Evolutionary conservation across 1,140 invertebrate species (phyloP).

Genomic region (Ceratosolen solmsi): DNA sequence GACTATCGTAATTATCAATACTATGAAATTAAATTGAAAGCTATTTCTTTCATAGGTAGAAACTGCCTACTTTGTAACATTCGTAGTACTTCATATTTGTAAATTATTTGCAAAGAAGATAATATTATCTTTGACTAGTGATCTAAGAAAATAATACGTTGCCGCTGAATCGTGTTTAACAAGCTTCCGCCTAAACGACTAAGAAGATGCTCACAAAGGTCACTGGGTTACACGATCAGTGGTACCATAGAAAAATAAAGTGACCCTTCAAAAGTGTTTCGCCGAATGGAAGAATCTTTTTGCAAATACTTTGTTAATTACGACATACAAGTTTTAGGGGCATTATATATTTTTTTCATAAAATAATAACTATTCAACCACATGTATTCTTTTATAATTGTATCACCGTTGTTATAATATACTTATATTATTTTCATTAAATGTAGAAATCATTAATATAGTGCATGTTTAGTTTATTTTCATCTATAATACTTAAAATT

Average conservation of each 20-base stretch:
- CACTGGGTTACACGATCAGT: slow-evolving; percentile 39
- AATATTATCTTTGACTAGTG: not conserved
- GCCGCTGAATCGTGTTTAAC: slow-evolving; percentile 13
- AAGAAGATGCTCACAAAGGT: slow-evolving; percentile 23
- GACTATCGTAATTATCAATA: no score
- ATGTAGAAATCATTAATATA: no score
- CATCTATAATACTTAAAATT: no score
- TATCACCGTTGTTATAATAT: no score
- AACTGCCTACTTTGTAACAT: not conserved
- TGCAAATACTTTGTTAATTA: no score
- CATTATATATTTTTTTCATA: no score
- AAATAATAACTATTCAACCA: no score
- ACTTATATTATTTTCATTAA: no score
- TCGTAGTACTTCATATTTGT: slow-evolving; percentile 7
- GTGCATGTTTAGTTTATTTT: no score
- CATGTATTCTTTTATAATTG: no score
- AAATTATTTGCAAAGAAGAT: not conserved
- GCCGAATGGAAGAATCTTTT: not conserved
- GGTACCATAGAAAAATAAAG: not conserved
- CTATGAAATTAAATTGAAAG: no score
- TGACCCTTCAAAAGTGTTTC: not conserved
- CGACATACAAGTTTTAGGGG: no score
- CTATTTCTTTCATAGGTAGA: not conserved
- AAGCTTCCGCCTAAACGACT: slow-evolving; percentile 23
- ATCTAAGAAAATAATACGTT: slow-evolving; percentile 38